phyloP scores from a whole-genome alignment of 2,113 vertebrate genomes.

The Panurus biarmicus region DNA sequence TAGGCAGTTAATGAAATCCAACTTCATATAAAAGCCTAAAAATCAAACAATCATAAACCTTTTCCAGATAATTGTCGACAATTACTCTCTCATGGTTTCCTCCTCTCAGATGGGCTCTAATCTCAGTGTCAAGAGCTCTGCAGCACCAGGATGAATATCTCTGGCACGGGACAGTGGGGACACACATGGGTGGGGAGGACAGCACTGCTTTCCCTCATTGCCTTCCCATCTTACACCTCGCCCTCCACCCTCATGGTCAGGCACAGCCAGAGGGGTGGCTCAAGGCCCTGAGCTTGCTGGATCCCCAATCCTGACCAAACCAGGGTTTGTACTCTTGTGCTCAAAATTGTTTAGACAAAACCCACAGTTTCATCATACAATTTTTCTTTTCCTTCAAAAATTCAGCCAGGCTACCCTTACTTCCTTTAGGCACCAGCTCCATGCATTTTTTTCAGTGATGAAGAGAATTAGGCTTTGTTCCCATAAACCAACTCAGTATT shows the following conservation, averaged over 20 bases:
- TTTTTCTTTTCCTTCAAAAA: not conserved
- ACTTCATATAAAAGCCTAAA: not conserved
- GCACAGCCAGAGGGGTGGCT: not conserved
- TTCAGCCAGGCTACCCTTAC: not conserved
- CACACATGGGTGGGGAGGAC: not conserved
- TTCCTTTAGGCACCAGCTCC: not conserved
- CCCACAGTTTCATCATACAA: not conserved
- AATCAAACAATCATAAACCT: not conserved
- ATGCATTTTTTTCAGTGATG: not conserved
- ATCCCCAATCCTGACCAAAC: accelerated
- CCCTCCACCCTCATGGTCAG: not conserved
- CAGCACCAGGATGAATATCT: not conserved
- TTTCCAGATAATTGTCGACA: not conserved
- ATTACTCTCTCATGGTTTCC: not conserved
- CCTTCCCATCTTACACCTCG: not conserved
- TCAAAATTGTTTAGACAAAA: not conserved
- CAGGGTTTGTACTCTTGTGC: not conserved
- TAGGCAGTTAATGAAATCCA: not conserved
- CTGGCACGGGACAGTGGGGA: not conserved
- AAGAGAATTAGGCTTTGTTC: not conserved
- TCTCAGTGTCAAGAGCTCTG: not conserved
- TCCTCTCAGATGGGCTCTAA: not conserved
- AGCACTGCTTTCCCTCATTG: not conserved
- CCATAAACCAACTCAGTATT: not conserved
- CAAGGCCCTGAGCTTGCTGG: not conserved